Evolutionary conservation across 1,140 invertebrate species (phyloP), one percentile per base, ranked within the genome.

Genomic region (Littorina saxatilis): DNA sequence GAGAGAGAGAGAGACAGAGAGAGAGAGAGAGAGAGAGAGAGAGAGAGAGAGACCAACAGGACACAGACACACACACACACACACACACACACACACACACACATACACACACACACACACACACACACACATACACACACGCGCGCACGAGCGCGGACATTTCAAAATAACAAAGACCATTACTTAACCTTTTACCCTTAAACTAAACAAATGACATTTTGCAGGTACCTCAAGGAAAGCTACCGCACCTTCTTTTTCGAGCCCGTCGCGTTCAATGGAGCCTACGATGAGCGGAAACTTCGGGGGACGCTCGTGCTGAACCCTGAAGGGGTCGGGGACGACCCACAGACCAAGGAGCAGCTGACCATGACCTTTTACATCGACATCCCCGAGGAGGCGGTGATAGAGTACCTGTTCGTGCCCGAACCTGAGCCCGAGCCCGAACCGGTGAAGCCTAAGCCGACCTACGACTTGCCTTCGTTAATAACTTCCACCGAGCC

Each of bases 151-250:
- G n/a, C n/a, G n/a, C n/a, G n/a, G n/a, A n/a, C n/a, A n/a, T n/a
- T n/a, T n/a, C n/a, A n/a, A n/a, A n/a, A n/a, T n/a, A n/a, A n/a
- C n/a, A n/a, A n/a, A n/a, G n/a, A n/a, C n/a, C n/a, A n/a, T n/a
- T n/a, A n/a, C n/a, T n/a, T n/a, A n/a, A n/a, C n/a, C n/a, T n/a
- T n/a, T n/a, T n/a, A n/a, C n/a, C n/a, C n/a, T n/a, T n/a, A n/a
- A n/a, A n/a, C n/a, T n/a, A n/a, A 47, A 17, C 43, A 47, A 17
- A 47, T 82, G n/a, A 82, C 85, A 81, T 89, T 84, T 76, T 90
- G 88, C 72, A 84, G 85, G 55, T 70, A 86, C 73, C 77, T 90
- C 37, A 86, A 82, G 39, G 91, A 91, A 75, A 88, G 86, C 55
- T 90, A 89, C 79, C 82, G 82, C 55, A 39, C 23, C 40, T 80